Base-by-base conservation (phyloP, 2,113 vertebrate species). In the Pachypanchax playfairii region DNA sequence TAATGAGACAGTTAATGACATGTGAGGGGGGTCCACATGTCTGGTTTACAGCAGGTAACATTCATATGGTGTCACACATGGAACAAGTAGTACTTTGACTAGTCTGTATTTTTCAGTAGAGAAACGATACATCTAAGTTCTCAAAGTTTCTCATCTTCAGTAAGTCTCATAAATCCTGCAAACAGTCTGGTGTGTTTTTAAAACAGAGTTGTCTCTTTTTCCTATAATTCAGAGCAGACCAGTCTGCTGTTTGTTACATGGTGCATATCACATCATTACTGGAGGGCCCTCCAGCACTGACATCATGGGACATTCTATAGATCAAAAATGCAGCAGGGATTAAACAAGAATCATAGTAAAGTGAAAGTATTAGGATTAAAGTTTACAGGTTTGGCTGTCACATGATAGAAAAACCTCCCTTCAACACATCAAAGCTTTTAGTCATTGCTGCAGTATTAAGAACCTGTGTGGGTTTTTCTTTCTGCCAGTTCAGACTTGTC, bases 331-430 rank as follows among this genome's bases (percentile, higher is more conserved):
- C 48, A 65, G 70, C 73, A 38, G 69, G 22, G 59, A 70, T 52
- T 48, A 22, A 36, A n/a, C 11, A 18, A 8, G 55, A 80, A 76
- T 81, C 57, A 75, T 77, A 56, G 79, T 64, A 75, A 70, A 12
- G 22, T 69, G 36, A 55, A 8, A 41, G 84, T 85, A 90, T 89
- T 88, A 87, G 84, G 89, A 90, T 88, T 89, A 87, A 73, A 83
- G 60, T 51, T 64, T 66, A 75, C 77, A 72, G 79, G 64, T 76
- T 80, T 57, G 73, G 36, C 63, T 29, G 66, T 42, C 20, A 46
- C 70, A 59, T 14, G 21, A 43, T 64, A 63, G 50, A 62, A 52
- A 57, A 53, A 21, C 48, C 18, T 4, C 25, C 21, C 28, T 49
- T 28, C 43, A 39, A 59, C 50, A 61, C 44, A 71, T 49, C 68